These are phyloP conservation scores for Rhyacophila brunnea DNA, from an alignment of 1,140 invertebrate genomes.

Conservation along the genomic window DNA sequence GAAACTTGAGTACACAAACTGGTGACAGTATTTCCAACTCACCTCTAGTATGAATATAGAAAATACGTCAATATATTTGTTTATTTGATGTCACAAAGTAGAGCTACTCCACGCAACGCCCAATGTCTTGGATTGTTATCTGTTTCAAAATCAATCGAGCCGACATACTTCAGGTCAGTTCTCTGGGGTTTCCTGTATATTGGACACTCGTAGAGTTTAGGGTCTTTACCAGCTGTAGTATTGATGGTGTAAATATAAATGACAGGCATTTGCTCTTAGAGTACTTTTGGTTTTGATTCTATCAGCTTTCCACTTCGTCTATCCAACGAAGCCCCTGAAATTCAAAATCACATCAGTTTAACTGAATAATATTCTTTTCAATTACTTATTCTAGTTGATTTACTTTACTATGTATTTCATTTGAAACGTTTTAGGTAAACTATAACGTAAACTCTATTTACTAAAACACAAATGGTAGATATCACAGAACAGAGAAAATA, in stretches of 20 bases:
- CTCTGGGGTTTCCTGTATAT: conserved; percentile 94
- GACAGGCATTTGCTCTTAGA: conserved; percentile 93
- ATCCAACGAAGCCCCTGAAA: conserved; percentile 81
- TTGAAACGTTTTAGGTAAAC: no score
- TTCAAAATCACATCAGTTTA: no score
- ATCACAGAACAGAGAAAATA: no score
- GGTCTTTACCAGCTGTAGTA: conserved; percentile 86
- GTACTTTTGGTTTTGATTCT: conserved; percentile 87
- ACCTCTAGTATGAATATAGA: no score
- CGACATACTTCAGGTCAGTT: conserved; percentile 90
- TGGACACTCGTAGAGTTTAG: conserved; percentile 90
- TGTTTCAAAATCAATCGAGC: conserved; percentile 79
- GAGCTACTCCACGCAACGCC: conserved; percentile 88
- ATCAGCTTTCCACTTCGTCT: conserved; percentile 82
- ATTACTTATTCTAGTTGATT: no score
- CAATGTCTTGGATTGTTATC: no score
- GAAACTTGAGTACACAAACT: no score
- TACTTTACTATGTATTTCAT: no score
- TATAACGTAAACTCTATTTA: no score
- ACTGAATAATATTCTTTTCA: no score
- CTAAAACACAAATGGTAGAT: no score
- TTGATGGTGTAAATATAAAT: conserved; percentile 96
- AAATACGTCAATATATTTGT: conserved; percentile 20
- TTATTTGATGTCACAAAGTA: conserved; percentile 97
- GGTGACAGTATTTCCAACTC: no score